Conservation (phyloP, 2,113 vertebrate genomes). For the Phalacrocorax carbo region DNA sequence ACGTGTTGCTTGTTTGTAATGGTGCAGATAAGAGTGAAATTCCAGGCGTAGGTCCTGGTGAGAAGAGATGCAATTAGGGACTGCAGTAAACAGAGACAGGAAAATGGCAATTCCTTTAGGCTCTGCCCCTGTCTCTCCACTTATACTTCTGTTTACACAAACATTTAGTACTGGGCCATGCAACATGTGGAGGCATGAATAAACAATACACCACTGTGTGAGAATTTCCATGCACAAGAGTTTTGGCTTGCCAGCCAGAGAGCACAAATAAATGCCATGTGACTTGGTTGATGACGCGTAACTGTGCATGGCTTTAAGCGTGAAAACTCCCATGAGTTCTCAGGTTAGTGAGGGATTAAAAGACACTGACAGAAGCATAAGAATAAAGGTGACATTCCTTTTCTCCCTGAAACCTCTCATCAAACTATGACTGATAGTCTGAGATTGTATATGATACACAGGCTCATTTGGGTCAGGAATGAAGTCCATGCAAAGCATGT, state of each 20-base stretch:
- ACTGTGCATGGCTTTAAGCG: background rate
- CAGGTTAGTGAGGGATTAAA: background rate
- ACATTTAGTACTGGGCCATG: background rate
- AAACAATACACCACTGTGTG: background rate
- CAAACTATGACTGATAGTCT: background rate
- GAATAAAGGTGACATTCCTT: conserved; percentile 41
- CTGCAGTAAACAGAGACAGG: background rate
- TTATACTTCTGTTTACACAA: background rate
- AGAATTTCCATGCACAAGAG: background rate
- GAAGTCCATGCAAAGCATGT: background rate
- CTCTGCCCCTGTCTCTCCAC: background rate
- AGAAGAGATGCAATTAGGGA: background rate
- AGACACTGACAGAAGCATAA: background rate
- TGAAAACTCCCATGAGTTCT: background rate
- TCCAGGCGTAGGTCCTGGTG: background rate
- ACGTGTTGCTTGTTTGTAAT: accelerated
- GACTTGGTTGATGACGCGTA: background rate
- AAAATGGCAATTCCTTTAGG: background rate
- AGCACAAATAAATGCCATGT: background rate
- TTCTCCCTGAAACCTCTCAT: background rate
- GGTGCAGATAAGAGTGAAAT: background rate
- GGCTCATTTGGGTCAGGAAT: background rate
- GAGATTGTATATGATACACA: background rate
- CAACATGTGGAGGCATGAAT: background rate
- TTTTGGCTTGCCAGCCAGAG: background rate